Conservation (phyloP, 2,113 vertebrate species). For the Tetrao urogallus region DNA sequence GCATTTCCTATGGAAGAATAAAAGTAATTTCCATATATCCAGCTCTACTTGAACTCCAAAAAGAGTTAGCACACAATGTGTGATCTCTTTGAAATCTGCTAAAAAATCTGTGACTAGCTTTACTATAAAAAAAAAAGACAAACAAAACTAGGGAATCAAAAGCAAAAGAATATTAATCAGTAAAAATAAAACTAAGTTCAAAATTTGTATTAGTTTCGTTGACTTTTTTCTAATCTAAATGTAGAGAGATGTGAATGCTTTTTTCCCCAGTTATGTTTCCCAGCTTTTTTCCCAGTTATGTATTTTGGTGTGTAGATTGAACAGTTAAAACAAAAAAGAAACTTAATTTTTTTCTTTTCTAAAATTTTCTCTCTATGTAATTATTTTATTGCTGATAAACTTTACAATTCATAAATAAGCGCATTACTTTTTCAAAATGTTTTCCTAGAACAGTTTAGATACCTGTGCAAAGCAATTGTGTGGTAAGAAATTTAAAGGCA, state of each 20-base stretch:
- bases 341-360: too few relatives aligned
- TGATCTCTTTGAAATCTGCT: background rate
- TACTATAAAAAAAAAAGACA: background rate
- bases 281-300: background rate
- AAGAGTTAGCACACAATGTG: background rate
- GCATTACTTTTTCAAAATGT: background rate
- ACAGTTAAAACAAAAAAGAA: background rate
- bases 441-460: background rate
- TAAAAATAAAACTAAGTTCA: background rate
- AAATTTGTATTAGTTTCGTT: background rate
- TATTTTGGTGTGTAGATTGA: background rate
- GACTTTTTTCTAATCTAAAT: background rate
- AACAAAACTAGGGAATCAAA: background rate
- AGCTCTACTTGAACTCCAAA: background rate
- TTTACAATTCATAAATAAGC: background rate
- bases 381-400: background rate
- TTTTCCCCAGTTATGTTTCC: background rate
- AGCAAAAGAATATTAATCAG: background rate
- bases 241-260: background rate
- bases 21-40: background rate
- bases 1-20: background rate
- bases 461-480: background rate
- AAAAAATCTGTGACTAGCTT: background rate
- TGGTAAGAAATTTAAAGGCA: background rate
- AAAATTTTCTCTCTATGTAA: background rate